These are phyloP conservation scores for Graphium colonna DNA, from an alignment of 2,888 invertebrate genomes.

Conservation along the genomic window DNA sequence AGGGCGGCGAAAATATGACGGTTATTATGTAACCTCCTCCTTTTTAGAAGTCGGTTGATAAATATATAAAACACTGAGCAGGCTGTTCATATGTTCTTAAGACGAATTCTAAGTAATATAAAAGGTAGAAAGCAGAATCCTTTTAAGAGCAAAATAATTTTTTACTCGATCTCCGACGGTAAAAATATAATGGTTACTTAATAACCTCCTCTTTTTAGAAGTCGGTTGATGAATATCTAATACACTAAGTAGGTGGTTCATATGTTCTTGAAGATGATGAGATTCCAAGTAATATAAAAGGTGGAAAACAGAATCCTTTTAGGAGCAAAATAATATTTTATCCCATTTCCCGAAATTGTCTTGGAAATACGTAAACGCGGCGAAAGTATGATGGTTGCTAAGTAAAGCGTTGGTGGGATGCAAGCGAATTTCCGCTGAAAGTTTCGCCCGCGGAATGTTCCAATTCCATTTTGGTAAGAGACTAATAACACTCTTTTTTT, in stretches of 20 bases:
- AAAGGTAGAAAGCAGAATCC: slow-evolving; percentile 37
- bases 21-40: slow-evolving; percentile 72
- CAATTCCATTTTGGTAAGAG: slow-evolving; percentile 80
- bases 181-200: too few relatives aligned
- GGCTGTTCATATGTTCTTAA: slow-evolving; percentile 10
- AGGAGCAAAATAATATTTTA: slow-evolving; percentile 47
- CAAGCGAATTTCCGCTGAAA: slow-evolving; percentile 69
- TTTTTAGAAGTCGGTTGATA: too few relatives aligned
- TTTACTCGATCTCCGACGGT: slow-evolving; percentile 53
- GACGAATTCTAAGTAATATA: slow-evolving; percentile 30
- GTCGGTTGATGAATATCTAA: too few relatives aligned
- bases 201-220: too few relatives aligned
- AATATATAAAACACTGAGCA: neutral
- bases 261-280: slow-evolving; percentile 19
- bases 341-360: slow-evolving; percentile 56
- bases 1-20: slow-evolving; percentile 72
- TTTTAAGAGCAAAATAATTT: slow-evolving; percentile 43
- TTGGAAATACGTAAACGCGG: slow-evolving; percentile 64
- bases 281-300: slow-evolving; percentile 31
- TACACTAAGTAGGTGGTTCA: neutral
- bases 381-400: slow-evolving; percentile 74
- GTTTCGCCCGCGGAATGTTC: slow-evolving; percentile 75
- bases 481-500: slow-evolving; percentile 77
- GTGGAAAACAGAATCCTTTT: slow-evolving; percentile 38
- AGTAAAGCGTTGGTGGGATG: slow-evolving; percentile 71